Evolutionary conservation across 2,888 invertebrate genomes (phyloP).

Genomic region (Criorhina ranunculi): DNA sequence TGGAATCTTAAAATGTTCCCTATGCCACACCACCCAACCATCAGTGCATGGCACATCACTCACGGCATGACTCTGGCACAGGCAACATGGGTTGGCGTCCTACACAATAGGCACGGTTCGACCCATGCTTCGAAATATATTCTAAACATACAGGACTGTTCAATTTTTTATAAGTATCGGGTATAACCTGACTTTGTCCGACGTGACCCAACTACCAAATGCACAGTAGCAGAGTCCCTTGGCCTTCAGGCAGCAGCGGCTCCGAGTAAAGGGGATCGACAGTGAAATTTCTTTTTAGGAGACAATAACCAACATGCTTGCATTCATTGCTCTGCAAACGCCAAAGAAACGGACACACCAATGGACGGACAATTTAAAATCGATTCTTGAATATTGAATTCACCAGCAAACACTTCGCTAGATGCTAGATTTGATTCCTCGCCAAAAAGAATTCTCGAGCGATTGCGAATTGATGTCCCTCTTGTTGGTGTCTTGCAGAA

Average conservation of each 20-base stretch:
- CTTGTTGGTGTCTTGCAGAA: not conserved
- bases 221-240: conserved; percentile 22
- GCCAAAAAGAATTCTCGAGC: conserved; percentile 48
- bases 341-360: conserved; percentile 36
- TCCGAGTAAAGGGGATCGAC: conserved; percentile 45
- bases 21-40: conserved; percentile 18
- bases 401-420: conserved; percentile 45
- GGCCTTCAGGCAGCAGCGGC: conserved; percentile 25
- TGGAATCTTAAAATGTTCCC: conserved; percentile 49
- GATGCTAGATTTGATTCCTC: conserved; percentile 64
- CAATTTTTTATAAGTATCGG: conserved; percentile 66
- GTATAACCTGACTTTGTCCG: conserved; percentile 55
- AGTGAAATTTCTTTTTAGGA: conserved; percentile 57
- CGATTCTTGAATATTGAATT: conserved; percentile 75
- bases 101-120: conserved; percentile 7
- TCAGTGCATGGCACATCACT: conserved; percentile 52
- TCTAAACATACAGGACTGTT: conserved; percentile 52
- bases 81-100: conserved; percentile 21
- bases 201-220: conserved; percentile 70
- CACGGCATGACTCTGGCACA: conserved; percentile 28
- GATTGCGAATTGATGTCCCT: conserved; percentile 63
- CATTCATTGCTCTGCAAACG: conserved; percentile 46
- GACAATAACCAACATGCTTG: conserved; percentile 73
- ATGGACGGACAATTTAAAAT: conserved; percentile 67
- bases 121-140: conserved; percentile 19